Evolutionary conservation across 2,797 vertebrate species (phyloP), one percentile per base, ranked within the genome.

Genomic region (Echiichthys vipera): DNA sequence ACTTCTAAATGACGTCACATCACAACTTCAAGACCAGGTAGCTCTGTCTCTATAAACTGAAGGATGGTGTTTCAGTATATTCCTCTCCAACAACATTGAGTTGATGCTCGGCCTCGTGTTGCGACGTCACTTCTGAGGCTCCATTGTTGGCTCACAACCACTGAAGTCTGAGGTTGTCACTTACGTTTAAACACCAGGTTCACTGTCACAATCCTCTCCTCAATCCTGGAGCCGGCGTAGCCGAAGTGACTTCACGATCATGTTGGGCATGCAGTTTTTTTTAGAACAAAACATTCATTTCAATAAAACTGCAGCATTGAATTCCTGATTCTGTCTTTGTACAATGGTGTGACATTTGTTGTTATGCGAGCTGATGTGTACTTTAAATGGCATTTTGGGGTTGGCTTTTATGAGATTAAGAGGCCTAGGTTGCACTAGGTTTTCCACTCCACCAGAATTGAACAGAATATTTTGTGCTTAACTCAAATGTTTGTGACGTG

Each of bases 81-180:
- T 61, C 37, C 63, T 76, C 58, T 14, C 8, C 7, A 0, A 51
- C 71, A 39, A 36, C 76, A 64, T 71, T 74, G 65, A 71, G 74
- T 5, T 1, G 57, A 18, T 50, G 61, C 74, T 62, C 54, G 24
- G 56, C 27, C 69, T 73, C 43, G 25, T 54, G 51, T 71, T 27
- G 57, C 37, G 14, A 24, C 17, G 25, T 81, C 80, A 2, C 32
- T 39, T 58, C 24, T 53, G 10, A 53, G 39, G 30, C 70, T 62
- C 20, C 18, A 15, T 27, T 39, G 59, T 25, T 86, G 82, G 74
- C 80, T 80, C 32, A 0, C 3, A 51, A 79, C 71, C 80, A 54
- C 47, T 18, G 3, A 13, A 20, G 45, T 45, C 66, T 37, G 75
- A 81, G 84, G 87, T 80, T 79, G 80, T 88, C 88, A 85, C 80